These are phyloP conservation scores for Scaptomyza parva DNA, from an alignment of 2,888 invertebrate species.

Conservation along the genomic window DNA sequence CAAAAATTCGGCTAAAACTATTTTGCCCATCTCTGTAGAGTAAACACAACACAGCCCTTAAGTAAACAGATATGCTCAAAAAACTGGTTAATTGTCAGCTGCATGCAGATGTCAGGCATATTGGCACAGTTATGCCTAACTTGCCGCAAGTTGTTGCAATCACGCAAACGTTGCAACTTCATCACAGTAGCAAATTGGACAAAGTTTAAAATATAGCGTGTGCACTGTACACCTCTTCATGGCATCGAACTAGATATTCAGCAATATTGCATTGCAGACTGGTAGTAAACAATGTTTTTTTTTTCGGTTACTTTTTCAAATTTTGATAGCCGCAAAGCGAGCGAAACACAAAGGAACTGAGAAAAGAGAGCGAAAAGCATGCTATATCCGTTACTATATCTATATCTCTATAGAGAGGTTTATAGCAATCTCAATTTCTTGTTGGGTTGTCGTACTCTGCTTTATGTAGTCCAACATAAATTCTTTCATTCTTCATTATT, in stretches of 20 bases:
- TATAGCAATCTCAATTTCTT: slow-evolving; percentile 67
- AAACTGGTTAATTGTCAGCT: background rate
- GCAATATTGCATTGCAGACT: slow-evolving; percentile 46
- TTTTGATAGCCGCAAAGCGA: slow-evolving; percentile 30
- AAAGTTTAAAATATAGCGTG: slow-evolving; percentile 49
- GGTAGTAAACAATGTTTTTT: slow-evolving; percentile 27
- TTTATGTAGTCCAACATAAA: slow-evolving; percentile 50
- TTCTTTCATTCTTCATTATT: slow-evolving; percentile 15
- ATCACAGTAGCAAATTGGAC: slow-evolving; percentile 28
- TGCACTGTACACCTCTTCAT: slow-evolving; percentile 37
- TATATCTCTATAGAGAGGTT: slow-evolving; percentile 20
- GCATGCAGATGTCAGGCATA: background rate
- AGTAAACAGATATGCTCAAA: background rate
- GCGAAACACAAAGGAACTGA: slow-evolving; percentile 28
- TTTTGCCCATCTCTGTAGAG: background rate
- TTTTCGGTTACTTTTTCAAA: slow-evolving; percentile 15
- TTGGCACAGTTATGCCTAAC: slow-evolving; percentile 2
- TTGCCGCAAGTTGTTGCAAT: slow-evolving; percentile 28
- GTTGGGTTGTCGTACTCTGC: slow-evolving; percentile 55
- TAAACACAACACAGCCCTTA: background rate
- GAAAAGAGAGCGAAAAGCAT: slow-evolving; percentile 7
- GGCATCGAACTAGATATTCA: slow-evolving; percentile 20
- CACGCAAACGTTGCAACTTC: slow-evolving; percentile 40
- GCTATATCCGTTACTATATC: slow-evolving; percentile 46
- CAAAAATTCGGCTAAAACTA: background rate